Percentiles rank a stretch among this genome's conserved stretches.
Conservation (phyloP, 1,140 invertebrate genomes). For the Coelopa frigida region DNA sequence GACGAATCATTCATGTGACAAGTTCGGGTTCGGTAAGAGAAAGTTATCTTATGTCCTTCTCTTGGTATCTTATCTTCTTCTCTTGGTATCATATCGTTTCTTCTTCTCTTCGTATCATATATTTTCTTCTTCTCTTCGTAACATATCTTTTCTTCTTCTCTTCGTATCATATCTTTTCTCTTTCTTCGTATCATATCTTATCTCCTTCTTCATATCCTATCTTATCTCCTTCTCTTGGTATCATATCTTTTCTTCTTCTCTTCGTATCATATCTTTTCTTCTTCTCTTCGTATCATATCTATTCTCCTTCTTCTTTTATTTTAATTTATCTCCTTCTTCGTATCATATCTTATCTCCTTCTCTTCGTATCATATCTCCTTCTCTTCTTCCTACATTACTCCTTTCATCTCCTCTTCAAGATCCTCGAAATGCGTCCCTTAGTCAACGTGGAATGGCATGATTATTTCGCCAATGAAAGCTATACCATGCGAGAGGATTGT, state of each 20-base stretch:
- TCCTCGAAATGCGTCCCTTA: background rate
- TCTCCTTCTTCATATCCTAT: background rate
- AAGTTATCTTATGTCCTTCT: background rate
- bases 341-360: background rate
- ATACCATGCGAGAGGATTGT: conserved; percentile 31
- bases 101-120: background rate
- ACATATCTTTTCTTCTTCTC: background rate
- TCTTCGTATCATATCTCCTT: background rate
- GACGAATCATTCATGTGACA: conserved; percentile 9
- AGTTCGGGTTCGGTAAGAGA: background rate
- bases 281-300: background rate
- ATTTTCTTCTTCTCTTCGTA: background rate
- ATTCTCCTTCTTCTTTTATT: background rate
- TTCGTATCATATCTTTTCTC: background rate
- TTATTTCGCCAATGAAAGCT: conserved; percentile 33
- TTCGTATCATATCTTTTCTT: background rate
- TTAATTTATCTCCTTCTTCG: background rate
- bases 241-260: background rate
- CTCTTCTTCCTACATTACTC: background rate
- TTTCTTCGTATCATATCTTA: background rate
- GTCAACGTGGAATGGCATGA: conserved; percentile 33
- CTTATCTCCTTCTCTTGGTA: background rate
- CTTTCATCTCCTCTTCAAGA: background rate
- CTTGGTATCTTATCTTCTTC: background rate
- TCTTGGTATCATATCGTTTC: background rate